Base-by-base conservation (phyloP, 2,888 invertebrate species). In the Calameuta idolon region DNA sequence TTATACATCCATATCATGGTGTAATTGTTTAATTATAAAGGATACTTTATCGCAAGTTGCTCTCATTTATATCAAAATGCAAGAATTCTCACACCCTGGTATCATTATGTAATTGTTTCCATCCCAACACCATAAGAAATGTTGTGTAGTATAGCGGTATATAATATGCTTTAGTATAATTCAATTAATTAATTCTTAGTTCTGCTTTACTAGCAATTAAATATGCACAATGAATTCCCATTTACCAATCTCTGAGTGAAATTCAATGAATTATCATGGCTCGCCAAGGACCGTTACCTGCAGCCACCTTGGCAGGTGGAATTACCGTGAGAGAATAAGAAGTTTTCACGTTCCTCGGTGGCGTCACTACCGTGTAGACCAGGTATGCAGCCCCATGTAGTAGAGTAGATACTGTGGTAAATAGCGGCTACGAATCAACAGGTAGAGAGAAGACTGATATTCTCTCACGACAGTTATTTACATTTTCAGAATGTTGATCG, bases 381-480 rank as follows among this genome's bases (percentile, higher is more conserved):
- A 71, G 74, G 69, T 55, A 73, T 73, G 78, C 34, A 15, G 33
- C 55, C 55, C 78, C 40, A 34, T 33, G 76, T 31, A 74, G 73
- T 71, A 69, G 69, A 73, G 73, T 69, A 76, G 55, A 23, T 23
- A 76, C 55, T 75, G 76, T 76, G 74, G 77, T 75, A 68, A 76
- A 23, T 74, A 74, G 71, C 37, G 68, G 76, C 69, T 74, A 79
- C 78, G 79, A 79, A 80, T 82, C 82, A 83, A 83, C 83, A 83
- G 80, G 80, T 82, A 80, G 33, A 34, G 34, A 12, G 68, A 23
- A 55, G 55, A 23, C 55, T 23, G 23, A 55, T 55, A 55, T 55
- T 55, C 55, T 55, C 9, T 55, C 23, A 55, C 55, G 55, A 55
- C 55, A 55, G 55, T 55, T 55, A 55, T 55, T 55, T 23, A 5